Evolutionary conservation across 2,888 invertebrate genomes (phyloP), one percentile per base, ranked within the genome.

Genomic region (Hyppa rectilinea): DNA sequence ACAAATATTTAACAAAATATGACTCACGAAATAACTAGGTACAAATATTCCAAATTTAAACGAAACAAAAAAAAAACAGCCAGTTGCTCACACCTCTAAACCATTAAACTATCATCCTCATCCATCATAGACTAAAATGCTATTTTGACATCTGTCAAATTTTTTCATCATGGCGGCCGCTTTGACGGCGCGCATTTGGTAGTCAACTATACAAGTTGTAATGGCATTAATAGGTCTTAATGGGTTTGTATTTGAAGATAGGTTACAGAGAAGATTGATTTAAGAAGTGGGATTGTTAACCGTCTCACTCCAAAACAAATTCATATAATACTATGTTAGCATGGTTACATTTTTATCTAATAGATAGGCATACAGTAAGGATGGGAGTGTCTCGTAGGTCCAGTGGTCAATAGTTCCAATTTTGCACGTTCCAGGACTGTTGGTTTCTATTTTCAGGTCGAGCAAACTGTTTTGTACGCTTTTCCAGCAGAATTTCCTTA

Each of bases 121-220:
- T 85, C 82, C 82, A 83, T 84, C 88, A 87, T 83, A 79, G 50
- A 45, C 12, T 36, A 81, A 80, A 80, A 89, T 89, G 85, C 83
- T 93, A 93, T 91, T 95, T 93, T 95, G 95, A 95, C 94, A 94
- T 92, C 92, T 94, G 94, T 94, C 95, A 94, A 92, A 91, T 90
- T 87, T 91, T 82, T 82, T 82, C 82, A 83, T 75, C 59, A 82
- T 81, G 80, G 83, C 79, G 71, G 80, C 49, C 34, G 49, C 74
- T 78, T 69, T 80, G 82, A 82, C n/a, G 59, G 66, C 70, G 63
- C 71, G 79, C 83, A 63, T 80, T 84, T 82, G 80, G 73, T 71
- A 64, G 62, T 0, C 56, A 62, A 75, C 78, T 68, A 69, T 61
- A 64, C 60, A 70, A 66, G 38, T 10, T 47, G 45, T 75, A 65